A percentile compares a stretch with the other conserved stretches of the same genome.
Evolutionary conservation across 2,797 vertebrate species (phyloP).

Genomic region (Salmo trutta): DNA sequence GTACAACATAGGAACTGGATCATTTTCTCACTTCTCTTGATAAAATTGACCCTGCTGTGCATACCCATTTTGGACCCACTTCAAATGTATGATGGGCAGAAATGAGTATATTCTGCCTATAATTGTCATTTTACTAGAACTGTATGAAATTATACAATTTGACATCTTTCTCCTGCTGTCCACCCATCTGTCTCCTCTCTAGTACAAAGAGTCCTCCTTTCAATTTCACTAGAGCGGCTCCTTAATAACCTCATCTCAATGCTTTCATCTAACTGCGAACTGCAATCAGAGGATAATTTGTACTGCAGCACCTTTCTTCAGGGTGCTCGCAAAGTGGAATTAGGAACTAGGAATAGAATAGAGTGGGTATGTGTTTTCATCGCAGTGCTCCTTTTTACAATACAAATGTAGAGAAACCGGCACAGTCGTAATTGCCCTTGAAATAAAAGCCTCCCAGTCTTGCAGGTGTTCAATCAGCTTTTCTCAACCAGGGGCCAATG

Average conservation of each 20-base stretch:
- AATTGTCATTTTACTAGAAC: not conserved
- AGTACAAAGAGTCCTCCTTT: not conserved
- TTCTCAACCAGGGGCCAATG: not conserved
- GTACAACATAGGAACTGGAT: too few species aligned
- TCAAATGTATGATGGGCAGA: not conserved
- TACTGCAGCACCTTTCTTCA: not conserved
- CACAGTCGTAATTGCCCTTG: not conserved
- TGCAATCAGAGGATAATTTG: not conserved
- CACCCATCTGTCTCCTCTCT: not conserved
- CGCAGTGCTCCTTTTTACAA: not conserved
- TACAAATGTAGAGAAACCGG: not conserved
- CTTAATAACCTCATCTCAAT: not conserved
- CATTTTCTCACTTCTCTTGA: too few species aligned
- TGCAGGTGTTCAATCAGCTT: not conserved
- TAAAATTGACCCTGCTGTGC: not conserved
- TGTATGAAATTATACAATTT: not conserved
- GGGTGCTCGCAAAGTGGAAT: not conserved
- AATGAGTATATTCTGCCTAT: not conserved
- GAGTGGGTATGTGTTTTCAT: not conserved
- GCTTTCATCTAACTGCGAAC: constrained; percentile 1
- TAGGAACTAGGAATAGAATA: not conserved
- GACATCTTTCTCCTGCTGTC: not conserved
- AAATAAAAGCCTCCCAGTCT: not conserved
- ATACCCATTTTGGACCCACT: not conserved
- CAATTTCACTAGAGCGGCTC: not conserved